phyloP scores from a whole-genome alignment of 2,888 invertebrate species.

The Acanthosepion lycidas region DNA sequence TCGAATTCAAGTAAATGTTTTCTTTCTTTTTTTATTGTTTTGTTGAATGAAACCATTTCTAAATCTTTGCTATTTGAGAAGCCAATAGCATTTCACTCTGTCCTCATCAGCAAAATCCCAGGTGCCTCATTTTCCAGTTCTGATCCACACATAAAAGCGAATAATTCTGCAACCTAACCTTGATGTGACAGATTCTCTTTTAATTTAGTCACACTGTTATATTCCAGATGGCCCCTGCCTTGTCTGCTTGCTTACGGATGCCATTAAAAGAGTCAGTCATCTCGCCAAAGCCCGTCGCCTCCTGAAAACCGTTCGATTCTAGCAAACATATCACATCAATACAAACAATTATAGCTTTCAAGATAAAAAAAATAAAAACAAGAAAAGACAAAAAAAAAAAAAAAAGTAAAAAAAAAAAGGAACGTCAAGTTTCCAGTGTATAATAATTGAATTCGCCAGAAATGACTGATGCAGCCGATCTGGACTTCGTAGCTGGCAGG shows the following conservation, averaged over 20 bases:
- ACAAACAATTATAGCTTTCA: not conserved
- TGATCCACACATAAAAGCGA: not conserved
- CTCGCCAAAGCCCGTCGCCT: not conserved
- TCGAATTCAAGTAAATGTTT: not conserved
- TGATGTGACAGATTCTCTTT: slow-evolving; percentile 9
- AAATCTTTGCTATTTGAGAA: not conserved
- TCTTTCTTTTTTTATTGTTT: not conserved
- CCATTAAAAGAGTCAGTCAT: not conserved
- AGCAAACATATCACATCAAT: slow-evolving; percentile 6
- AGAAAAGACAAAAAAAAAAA: not conserved
- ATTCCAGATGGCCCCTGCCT: not conserved
- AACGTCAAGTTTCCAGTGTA: not conserved
- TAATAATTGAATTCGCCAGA: not conserved
- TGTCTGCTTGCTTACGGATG: not conserved
- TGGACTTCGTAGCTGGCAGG: not conserved
- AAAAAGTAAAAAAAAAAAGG: not conserved
- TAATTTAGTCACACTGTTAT: not conserved
- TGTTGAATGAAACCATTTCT: not conserved
- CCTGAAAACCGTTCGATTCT: not conserved
- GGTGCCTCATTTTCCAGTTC: not conserved
- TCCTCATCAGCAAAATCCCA: not conserved
- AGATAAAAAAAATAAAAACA: not conserved
- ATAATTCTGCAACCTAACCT: slow-evolving; percentile 33
- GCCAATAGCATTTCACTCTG: not conserved
- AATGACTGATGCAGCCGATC: slow-evolving; percentile 33